Percentiles rank a stretch among this genome's conserved stretches.
These are phyloP conservation scores for Scrobipalpa costella DNA, from an alignment of 2,888 invertebrate species.

Conservation along the genomic window DNA sequence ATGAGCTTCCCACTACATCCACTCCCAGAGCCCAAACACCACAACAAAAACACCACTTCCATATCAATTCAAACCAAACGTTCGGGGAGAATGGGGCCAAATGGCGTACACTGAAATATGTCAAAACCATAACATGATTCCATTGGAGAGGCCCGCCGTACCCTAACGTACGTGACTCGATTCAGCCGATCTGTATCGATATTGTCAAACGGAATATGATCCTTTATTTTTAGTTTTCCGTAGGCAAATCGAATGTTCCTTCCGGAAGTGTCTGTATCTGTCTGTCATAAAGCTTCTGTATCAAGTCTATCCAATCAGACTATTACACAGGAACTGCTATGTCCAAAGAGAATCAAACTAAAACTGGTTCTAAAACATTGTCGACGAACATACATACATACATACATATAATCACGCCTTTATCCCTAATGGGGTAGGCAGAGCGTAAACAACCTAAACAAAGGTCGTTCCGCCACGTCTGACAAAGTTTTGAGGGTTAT, in stretches of 20 bases:
- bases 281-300: not conserved
- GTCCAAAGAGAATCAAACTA: too few relatives aligned
- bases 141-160: not conserved
- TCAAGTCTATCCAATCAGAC: not conserved
- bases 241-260: not conserved
- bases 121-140: conserved; percentile 21
- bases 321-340: too few relatives aligned
- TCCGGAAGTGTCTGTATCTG: not conserved
- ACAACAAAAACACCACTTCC: conserved; percentile 5
- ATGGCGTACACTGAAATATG: conserved; percentile 23
- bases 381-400: too few relatives aligned
- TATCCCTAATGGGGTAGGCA: too few relatives aligned
- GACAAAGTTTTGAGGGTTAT: too few relatives aligned
- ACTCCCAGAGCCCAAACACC: not conserved
- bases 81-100: conserved; percentile 14
- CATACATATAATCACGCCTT: too few relatives aligned
- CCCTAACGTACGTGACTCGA: conserved; percentile 9
- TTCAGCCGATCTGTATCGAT: conserved; percentile 12
- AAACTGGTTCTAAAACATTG: too few relatives aligned
- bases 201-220: conserved; percentile 15
- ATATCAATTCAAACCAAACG: conserved; percentile 15
- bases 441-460: too few relatives aligned
- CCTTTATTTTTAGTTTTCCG: conserved; percentile 1
- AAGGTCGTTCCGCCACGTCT: too few relatives aligned
- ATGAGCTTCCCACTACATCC: not conserved